Evolutionary conservation across 2,888 invertebrate genomes (phyloP).

Genomic region (Dolichomitus sp.): DNA sequence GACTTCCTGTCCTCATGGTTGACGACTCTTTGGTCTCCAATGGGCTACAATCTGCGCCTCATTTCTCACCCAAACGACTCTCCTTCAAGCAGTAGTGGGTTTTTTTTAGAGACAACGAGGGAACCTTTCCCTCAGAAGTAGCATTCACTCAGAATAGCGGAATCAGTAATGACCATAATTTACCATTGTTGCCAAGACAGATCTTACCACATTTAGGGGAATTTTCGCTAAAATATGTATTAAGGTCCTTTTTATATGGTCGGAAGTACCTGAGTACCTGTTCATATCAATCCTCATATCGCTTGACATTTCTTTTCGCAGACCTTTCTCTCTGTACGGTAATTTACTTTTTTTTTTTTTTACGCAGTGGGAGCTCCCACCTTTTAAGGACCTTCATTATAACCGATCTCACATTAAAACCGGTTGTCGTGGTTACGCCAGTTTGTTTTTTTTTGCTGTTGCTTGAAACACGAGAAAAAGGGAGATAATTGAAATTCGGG

Average conservation of each 20-base stretch:
- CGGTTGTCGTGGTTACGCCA: not conserved
- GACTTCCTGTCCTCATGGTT: conserved; percentile 26
- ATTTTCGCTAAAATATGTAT: not conserved
- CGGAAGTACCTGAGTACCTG: not conserved
- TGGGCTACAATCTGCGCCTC: not conserved
- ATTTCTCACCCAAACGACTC: not conserved
- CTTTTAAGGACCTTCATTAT: conserved; percentile 7
- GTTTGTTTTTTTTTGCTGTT: not conserved
- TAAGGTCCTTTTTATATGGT: not conserved
- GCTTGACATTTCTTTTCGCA: not conserved
- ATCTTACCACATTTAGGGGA: not conserved
- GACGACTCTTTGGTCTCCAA: conserved; percentile 3
- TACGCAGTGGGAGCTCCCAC: not conserved
- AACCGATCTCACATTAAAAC: not conserved
- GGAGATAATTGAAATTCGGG: not conserved
- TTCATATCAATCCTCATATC: not conserved
- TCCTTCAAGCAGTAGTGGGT: not conserved
- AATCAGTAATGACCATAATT: not conserved
- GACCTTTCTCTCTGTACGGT: not conserved
- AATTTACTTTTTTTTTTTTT: not conserved
- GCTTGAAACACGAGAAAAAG: not conserved
- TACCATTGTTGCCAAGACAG: not conserved
- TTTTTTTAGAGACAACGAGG: not conserved
- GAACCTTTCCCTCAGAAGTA: not conserved
- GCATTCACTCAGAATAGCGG: not conserved